Conservation (phyloP, 2,113 vertebrate species). For the Todiramphus chloris region DNA sequence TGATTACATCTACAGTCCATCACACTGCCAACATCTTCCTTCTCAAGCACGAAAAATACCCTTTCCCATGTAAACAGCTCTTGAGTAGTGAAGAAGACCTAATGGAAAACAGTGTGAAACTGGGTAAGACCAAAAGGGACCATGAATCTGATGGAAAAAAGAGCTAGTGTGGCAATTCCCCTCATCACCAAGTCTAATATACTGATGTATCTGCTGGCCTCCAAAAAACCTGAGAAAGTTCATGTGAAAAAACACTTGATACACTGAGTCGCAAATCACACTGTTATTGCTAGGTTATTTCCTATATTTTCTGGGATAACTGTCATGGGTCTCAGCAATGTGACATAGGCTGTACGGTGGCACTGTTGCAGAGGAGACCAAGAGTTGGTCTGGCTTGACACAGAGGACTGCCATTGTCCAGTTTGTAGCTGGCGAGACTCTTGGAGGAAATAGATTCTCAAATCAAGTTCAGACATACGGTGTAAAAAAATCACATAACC, state of each 20-base stretch:
- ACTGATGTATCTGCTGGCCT: background rate
- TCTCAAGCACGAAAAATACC: background rate
- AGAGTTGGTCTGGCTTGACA: background rate
- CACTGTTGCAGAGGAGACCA: background rate
- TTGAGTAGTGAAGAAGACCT: background rate
- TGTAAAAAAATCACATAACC: background rate
- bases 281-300: background rate
- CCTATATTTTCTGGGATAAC: background rate
- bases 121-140: background rate
- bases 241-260: background rate
- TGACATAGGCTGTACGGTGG: background rate
- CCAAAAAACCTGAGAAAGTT: background rate
- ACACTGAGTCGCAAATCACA: background rate
- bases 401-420: background rate
- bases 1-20: conserved; percentile 17
- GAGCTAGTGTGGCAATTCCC: background rate
- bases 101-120: background rate
- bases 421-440: background rate
- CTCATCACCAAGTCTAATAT: rapidly evolving
- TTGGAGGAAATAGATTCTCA: background rate
- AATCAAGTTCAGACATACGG: rapidly evolving
- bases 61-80: background rate
- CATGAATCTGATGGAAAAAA: background rate
- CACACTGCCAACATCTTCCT: background rate
- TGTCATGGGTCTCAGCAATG: background rate